Evolutionary conservation across 2,797 vertebrate species (phyloP), one percentile per base, ranked within the genome.

Genomic region (Hapalemur alaotrensis): DNA sequence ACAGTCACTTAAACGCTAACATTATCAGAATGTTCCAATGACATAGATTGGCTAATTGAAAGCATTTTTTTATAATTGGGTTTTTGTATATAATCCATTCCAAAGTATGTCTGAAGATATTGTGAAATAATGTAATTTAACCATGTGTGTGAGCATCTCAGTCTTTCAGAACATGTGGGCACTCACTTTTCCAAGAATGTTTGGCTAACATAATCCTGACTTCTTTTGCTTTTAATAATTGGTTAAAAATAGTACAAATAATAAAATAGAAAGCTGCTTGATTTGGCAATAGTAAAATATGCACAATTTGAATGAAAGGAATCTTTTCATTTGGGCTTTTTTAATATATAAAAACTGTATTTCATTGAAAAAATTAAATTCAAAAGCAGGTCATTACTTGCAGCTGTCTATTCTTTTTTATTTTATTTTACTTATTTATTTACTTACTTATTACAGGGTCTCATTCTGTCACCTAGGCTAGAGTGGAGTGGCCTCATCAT

Each of bases 381-480:
- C n/a, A 87, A 96, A 98, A 98, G 25, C 86, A 94, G 59, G 38
- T 90, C 13, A 23, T 98, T 97, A 76, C 80, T 95, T 97, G 91
- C n/a, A 95, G 52, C 80, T 96, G 54, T 96, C 65, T 61, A 5
- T 95, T 93, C 69, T 85, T 63, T 12, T 59, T 32, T 63, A 30
- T 13, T 63, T 30, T 61, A 13, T 52, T 52, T 48, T 48, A 43
- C 10, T 43, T 43, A 43, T 43, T 7, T 43, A 43, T 43, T 43
- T 50, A 50, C 48, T 50, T 50, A 50, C 15, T 15, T 50, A 15
- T 50, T 50, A 57, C 22, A 57, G 28, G 11, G 23, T 59, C 57
- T 28, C 25, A 3, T 11, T 59, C 11, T 59, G 57, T 25, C 23
- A 57, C 54, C 23, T 4, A 65, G 63, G 63, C 32, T 65, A 32